Evolutionary conservation across 2,888 invertebrate genomes (phyloP).

Genomic region (Gasteruption jaculator): DNA sequence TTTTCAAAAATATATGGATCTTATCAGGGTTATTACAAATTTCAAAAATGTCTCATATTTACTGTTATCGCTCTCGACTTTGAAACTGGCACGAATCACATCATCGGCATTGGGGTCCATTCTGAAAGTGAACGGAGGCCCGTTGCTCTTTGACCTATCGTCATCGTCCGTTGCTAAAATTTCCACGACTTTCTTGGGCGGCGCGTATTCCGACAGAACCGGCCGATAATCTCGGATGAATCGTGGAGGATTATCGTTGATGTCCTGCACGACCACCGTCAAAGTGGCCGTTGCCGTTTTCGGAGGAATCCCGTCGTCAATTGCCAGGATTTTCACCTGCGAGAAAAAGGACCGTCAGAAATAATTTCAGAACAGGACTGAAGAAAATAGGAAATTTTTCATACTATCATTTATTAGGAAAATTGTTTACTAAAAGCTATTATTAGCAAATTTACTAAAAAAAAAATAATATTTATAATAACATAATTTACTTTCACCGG

Average conservation of each 20-base stretch:
- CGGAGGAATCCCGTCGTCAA: conserved; percentile 89
- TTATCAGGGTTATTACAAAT: background rate
- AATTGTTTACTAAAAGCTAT: no score
- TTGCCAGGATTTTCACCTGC: conserved; percentile 86
- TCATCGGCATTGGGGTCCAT: conserved; percentile 92
- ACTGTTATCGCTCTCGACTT: conserved; percentile 95
- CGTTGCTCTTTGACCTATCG: conserved; percentile 89
- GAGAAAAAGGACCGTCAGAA: no score
- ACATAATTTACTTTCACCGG: background rate
- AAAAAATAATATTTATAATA: conserved; percentile 4
- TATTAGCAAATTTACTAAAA: conserved; percentile 1
- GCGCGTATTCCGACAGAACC: conserved; percentile 88
- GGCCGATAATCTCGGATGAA: conserved; percentile 90
- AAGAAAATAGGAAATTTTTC: background rate
- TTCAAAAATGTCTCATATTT: conserved; percentile 54
- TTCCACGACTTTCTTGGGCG: conserved; percentile 87
- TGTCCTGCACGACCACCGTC: conserved; percentile 91
- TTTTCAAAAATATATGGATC: no score
- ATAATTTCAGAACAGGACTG: background rate
- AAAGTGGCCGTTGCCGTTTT: conserved; percentile 91
- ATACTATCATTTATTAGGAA: no score
- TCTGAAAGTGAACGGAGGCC: conserved; percentile 93
- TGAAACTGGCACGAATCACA: conserved; percentile 89
- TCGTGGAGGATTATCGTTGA: conserved; percentile 92
- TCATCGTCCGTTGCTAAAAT: conserved; percentile 92